Conservation (phyloP, 2,113 vertebrate genomes). For the Triplophysa rosa region DNA sequence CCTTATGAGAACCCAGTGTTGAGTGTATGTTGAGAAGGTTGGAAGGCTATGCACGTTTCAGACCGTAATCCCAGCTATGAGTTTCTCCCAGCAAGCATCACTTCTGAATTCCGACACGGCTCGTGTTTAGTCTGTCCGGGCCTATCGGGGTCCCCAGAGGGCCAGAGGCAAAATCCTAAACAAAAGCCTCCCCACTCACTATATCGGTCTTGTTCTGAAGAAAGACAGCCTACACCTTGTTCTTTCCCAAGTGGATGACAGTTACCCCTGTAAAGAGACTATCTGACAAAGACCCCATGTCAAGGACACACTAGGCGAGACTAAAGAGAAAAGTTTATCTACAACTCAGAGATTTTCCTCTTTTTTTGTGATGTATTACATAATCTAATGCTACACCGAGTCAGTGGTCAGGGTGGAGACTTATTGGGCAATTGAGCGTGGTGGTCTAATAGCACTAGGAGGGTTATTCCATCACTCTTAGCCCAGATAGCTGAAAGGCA, state of each 20-base stretch:
- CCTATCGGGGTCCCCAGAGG: slow-evolving; percentile 25
- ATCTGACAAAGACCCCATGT: slow-evolving; percentile 14
- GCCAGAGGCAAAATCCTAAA: slow-evolving; percentile 28
- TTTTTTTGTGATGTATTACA: slow-evolving; percentile 25
- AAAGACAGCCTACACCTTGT: neutral
- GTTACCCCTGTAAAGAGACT: slow-evolving; percentile 13
- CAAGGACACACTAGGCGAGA: neutral
- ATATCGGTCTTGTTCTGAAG: neutral
- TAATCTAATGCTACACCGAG: slow-evolving; percentile 18
- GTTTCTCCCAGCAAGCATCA: slow-evolving; percentile 22
- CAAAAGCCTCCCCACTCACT: slow-evolving; percentile 29
- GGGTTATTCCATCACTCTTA: slow-evolving; percentile 41
- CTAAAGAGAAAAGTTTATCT: slow-evolving; percentile 3
- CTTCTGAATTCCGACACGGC: neutral
- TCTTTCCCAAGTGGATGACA: slow-evolving; percentile 8
- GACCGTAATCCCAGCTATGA: slow-evolving; percentile 30
- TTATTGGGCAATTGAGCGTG: slow-evolving; percentile 22
- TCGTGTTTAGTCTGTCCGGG: slow-evolving; percentile 27
- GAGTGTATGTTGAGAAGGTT: slow-evolving; percentile 12
- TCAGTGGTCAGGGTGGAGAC: slow-evolving; percentile 21
- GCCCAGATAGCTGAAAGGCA: slow-evolving; percentile 15
- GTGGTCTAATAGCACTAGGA: slow-evolving; percentile 37
- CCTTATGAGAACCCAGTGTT: neutral
- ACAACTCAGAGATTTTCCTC: neutral
- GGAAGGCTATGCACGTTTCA: slow-evolving; percentile 22